Evolutionary conservation across 1,140 invertebrate species (phyloP), one percentile per base, ranked within the genome.

Genomic region (Eciton burchellii): DNA sequence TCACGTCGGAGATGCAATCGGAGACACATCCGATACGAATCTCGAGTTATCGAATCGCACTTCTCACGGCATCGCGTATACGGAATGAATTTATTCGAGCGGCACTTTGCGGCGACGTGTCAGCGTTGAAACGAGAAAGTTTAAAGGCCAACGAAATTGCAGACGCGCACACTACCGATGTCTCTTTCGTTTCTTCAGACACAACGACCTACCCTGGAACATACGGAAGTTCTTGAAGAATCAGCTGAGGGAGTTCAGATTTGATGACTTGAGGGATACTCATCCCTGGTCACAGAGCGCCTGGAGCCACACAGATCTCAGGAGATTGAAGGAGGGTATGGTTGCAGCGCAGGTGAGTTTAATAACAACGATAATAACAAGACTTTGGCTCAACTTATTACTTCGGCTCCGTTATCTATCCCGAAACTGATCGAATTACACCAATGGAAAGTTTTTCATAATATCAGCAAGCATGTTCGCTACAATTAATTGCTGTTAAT

Each of bases 201-300:
- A 98, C 95, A 98, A 99, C 93, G 98, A 99, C 91, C 94, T 99
- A 81, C 97, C 98, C 0, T 98, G 97, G 96, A 98, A 98, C 93
- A 97, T 98, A 91, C 95, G 97, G 86, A 97, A 97, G 91, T 97
- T 97, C 91, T 95, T 97, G 85, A 96, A 98, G 92, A 98, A 98
- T 93, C 96, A 97, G 92, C 95, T 98, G 68, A 96, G 97, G 89
- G 96, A 96, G 89, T 97, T 98, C 90, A 96, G 97, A 94, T 97
- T 96, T 87, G 95, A 96, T 90, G 96, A 98, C 92, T 93, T 98
- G 73, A 95, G 96, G 82, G 95, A 96, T 56, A 96, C 97, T 82
- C 95, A 95, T 57, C 97, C 97, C 11, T 98, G 97, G 97, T 96
- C 96, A 0, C 95, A 94, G 45, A 96, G 95, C 93, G 95, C 95